Evolutionary conservation across 2,888 invertebrate genomes (phyloP).

Genomic region (Rugalucina vietnamica): DNA sequence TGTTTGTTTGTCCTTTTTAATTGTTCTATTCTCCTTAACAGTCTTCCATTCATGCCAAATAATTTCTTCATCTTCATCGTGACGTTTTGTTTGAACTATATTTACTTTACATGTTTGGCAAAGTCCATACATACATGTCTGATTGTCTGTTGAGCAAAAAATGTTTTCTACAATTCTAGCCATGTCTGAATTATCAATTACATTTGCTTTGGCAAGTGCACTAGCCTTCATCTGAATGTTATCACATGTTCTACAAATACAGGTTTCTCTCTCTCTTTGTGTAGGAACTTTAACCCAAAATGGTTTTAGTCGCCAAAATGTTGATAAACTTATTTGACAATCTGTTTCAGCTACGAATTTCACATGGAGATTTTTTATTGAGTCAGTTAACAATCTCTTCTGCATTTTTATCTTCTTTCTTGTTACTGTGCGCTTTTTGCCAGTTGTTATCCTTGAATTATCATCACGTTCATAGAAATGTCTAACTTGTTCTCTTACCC

Average conservation of each 20-base stretch:
- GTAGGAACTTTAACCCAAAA: conserved; percentile 43
- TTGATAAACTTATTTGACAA: conserved; percentile 23
- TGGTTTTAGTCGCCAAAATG: conserved; percentile 46
- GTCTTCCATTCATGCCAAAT: conserved; percentile 41
- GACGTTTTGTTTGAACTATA: not conserved
- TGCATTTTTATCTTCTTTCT: conserved; percentile 42
- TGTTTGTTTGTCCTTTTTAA: conserved; percentile 10
- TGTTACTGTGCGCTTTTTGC: conserved; percentile 37
- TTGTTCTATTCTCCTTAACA: conserved; percentile 5
- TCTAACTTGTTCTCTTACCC: conserved; percentile 5
- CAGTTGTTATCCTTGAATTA: conserved; percentile 40
- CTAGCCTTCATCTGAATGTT: conserved; percentile 44
- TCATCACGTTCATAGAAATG: conserved; percentile 48
- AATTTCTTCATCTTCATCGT: conserved; percentile 5
- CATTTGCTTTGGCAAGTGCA: conserved; percentile 14
- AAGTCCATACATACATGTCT: conserved; percentile 43
- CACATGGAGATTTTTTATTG: conserved; percentile 32
- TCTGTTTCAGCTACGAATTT: conserved; percentile 41
- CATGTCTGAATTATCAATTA: conserved; percentile 28
- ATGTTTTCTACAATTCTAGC: conserved; percentile 10
- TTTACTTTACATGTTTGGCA: conserved; percentile 32
- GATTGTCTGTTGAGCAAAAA: conserved; percentile 35
- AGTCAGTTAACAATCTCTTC: conserved; percentile 37
- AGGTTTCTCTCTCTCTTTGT: conserved; percentile 46
- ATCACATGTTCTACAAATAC: conserved; percentile 55